Percentiles rank a stretch among this genome's conserved stretches.
These are phyloP conservation scores for Tragelaphus oryx DNA, from an alignment of 2,797 vertebrate genomes.

Conservation along the genomic window DNA sequence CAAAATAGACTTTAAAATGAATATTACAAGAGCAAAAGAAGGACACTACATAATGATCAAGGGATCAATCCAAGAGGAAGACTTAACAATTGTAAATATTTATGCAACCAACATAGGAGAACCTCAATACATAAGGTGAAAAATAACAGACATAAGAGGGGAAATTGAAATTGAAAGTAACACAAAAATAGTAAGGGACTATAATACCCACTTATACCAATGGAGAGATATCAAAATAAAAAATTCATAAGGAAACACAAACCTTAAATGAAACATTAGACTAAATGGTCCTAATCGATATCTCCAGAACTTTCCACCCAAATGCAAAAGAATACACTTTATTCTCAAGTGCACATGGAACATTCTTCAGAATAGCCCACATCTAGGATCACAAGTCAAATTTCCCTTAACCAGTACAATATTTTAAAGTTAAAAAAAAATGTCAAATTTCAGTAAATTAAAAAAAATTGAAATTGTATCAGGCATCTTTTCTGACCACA, in stretches of 20 bases:
- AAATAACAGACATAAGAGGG: not conserved
- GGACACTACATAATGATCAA: not conserved
- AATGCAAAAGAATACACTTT: not conserved
- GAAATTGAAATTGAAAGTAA: not conserved
- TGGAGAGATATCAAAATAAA: not conserved
- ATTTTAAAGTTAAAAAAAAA: not conserved
- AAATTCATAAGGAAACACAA: not conserved
- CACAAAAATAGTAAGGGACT: not conserved
- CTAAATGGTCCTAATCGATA: not conserved
- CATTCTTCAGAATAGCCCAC: not conserved
- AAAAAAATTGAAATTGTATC: not conserved
- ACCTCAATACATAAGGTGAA: not conserved
- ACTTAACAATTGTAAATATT: not conserved
- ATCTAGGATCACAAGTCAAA: not conserved
- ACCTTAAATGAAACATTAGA: not conserved
- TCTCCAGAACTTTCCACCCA: not conserved
- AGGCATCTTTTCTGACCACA: not conserved
- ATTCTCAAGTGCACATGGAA: not conserved
- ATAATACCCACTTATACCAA: not conserved
- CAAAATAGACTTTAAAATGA: not conserved
- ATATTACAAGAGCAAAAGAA: not conserved
- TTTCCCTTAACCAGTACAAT: not conserved
- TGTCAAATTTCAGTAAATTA: not conserved
- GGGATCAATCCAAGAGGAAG: not conserved
- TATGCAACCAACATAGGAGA: not conserved